Percentiles rank a stretch among this genome's conserved stretches.
phyloP scores from a whole-genome alignment of 2,113 vertebrate species.

The Semnornis frantzii region DNA sequence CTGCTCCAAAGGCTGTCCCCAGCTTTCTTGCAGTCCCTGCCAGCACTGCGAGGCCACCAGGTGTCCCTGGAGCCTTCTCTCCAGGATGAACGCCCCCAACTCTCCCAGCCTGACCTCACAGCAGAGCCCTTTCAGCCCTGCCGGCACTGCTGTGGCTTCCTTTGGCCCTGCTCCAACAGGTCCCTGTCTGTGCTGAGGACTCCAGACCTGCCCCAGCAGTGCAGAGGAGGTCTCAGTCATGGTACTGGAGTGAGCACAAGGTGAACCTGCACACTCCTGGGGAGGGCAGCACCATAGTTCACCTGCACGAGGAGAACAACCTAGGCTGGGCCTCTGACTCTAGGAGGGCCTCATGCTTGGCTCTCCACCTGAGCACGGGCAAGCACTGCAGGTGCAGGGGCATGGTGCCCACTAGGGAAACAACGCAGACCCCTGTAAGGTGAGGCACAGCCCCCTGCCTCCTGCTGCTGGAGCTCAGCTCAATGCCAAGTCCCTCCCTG shows the following conservation, averaged over 20 bases:
- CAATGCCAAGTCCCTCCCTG: accelerated
- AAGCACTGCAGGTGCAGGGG: constrained; percentile 80
- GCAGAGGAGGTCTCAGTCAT: background rate
- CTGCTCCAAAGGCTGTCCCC: background rate
- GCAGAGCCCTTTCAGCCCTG: background rate
- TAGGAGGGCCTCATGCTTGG: constrained; percentile 11
- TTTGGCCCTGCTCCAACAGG: background rate
- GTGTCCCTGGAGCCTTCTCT: background rate
- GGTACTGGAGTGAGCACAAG: background rate
- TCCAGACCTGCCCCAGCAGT: background rate
- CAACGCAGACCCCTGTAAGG: background rate
- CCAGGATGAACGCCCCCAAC: background rate
- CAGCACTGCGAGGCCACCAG: background rate
- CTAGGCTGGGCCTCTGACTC: background rate
- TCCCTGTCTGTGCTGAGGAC: background rate
- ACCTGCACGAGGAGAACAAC: background rate
- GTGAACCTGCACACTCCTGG: background rate
- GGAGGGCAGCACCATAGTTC: accelerated
- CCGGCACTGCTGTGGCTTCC: background rate
- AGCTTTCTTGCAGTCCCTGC: background rate
- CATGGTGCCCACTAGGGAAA: background rate
- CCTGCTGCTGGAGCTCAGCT: background rate
- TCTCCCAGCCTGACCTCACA: background rate
- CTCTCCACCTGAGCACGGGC: constrained; percentile 74
- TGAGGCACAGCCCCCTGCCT: background rate